Evolutionary conservation across 2,113 vertebrate genomes (phyloP).

Genomic region (Paramormyrops kingsleyae): DNA sequence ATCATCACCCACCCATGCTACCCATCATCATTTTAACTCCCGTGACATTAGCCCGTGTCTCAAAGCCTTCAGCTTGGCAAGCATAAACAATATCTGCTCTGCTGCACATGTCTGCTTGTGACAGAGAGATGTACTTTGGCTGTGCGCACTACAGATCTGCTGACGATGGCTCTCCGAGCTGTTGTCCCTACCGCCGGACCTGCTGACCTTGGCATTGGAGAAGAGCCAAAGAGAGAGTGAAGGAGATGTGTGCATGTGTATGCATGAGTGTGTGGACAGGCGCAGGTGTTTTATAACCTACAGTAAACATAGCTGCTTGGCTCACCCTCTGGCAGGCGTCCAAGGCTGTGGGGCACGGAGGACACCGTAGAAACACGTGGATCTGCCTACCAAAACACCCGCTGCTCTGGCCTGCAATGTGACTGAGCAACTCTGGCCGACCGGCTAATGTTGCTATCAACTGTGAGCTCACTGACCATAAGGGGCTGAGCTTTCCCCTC

Average conservation of each 20-base stretch:
- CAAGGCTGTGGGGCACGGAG: constrained; percentile 29
- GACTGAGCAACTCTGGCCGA: not conserved
- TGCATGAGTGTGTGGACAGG: constrained; percentile 3
- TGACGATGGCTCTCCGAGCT: not conserved
- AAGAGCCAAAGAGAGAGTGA: not conserved
- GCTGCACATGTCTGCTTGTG: not conserved
- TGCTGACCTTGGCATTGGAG: not conserved
- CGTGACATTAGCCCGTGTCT: not conserved
- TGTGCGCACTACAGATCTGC: not conserved
- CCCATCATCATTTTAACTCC: not conserved
- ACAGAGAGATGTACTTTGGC: not conserved
- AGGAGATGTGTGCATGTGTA: constrained; percentile 1
- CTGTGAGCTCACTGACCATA: not conserved
- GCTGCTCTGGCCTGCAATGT: not conserved
- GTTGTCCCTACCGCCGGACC: not conserved
- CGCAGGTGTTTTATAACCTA: not conserved
- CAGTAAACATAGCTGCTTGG: constrained; percentile 32
- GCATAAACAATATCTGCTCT: not conserved
- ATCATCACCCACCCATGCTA: not conserved
- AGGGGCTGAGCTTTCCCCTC: not conserved
- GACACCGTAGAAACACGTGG: constrained; percentile 38
- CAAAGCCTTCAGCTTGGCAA: not conserved
- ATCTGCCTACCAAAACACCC: constrained; percentile 36
- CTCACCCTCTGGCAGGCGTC: constrained; percentile 20
- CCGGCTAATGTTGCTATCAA: not conserved